Conservation (phyloP, 2,888 invertebrate species). For the Acleris cristana region DNA sequence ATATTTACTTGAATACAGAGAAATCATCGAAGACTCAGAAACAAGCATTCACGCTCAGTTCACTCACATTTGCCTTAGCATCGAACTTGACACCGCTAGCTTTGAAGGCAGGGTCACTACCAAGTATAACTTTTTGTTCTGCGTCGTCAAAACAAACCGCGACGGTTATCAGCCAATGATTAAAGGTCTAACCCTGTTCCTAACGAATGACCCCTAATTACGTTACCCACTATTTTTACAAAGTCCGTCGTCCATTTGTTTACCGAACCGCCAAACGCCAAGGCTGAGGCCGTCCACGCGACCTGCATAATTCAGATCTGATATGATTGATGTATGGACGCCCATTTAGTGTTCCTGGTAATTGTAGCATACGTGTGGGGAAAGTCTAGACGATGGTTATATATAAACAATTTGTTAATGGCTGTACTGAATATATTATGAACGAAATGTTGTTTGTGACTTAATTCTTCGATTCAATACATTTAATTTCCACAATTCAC, state of each 20-base stretch:
- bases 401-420: slow-evolving; percentile 9
- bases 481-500: no score
- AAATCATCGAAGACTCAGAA: no score
- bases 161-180: no score
- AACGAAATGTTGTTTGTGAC: neutral
- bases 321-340: slow-evolving; percentile 11
- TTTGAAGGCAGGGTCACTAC: no score
- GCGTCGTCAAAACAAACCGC: no score
- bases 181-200: no score
- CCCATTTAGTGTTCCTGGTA: slow-evolving; percentile 1
- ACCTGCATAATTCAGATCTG: slow-evolving; percentile 1
- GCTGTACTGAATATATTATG: slow-evolving; percentile 1
- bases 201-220: no score
- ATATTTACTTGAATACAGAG: no score
- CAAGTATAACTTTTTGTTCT: no score
- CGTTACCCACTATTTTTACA: neutral
- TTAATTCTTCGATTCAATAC: neutral
- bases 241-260: neutral
- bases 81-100: no score
- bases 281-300: slow-evolving; percentile 11
- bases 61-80: no score
- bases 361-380: slow-evolving; percentile 4
- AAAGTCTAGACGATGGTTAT: slow-evolving; percentile 7
- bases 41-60: no score
- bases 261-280: slow-evolving; percentile 4